phyloP scores from a whole-genome alignment of 1,140 invertebrate genomes.

The Thaumatotibia leucotreta region DNA sequence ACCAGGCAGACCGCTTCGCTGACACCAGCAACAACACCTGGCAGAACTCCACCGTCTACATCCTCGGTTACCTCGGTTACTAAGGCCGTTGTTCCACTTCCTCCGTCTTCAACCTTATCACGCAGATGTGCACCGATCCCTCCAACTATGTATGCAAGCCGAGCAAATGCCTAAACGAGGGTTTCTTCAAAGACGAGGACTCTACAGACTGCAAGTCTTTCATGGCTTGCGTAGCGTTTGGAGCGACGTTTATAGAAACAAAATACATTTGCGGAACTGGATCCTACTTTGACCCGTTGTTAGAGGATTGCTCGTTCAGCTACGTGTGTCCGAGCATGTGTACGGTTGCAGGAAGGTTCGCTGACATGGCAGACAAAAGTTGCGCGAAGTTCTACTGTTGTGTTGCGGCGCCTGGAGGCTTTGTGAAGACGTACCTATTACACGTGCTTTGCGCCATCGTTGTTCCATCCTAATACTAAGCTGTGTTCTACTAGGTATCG shows the following conservation, averaged over 20 bases:
- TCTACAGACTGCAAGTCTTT: neutral
- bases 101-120: slow-evolving; percentile 41
- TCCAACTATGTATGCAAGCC: slow-evolving; percentile 24
- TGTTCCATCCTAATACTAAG: slow-evolving; percentile 6
- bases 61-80: slow-evolving; percentile 38
- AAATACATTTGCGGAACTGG: neutral
- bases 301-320: neutral
- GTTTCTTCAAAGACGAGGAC: slow-evolving; percentile 1
- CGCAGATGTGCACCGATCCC: slow-evolving; percentile 27
- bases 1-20: neutral
- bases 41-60: slow-evolving; percentile 14
- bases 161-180: slow-evolving; percentile 1
- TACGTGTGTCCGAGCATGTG: slow-evolving; percentile 4
- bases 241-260: neutral
- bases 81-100: slow-evolving; percentile 45
- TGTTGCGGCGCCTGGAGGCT: slow-evolving; percentile 21
- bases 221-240: neutral
- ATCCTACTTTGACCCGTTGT: neutral
- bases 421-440: neutral
- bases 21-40: slow-evolving; percentile 11
- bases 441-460: neutral
- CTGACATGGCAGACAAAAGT: slow-evolving; percentile 18
- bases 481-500: neutral
- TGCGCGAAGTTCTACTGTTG: slow-evolving; percentile 27
- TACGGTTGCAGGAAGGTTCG: slow-evolving; percentile 21